Conservation (phyloP, 2,113 vertebrate genomes). For the Natator depressus region DNA sequence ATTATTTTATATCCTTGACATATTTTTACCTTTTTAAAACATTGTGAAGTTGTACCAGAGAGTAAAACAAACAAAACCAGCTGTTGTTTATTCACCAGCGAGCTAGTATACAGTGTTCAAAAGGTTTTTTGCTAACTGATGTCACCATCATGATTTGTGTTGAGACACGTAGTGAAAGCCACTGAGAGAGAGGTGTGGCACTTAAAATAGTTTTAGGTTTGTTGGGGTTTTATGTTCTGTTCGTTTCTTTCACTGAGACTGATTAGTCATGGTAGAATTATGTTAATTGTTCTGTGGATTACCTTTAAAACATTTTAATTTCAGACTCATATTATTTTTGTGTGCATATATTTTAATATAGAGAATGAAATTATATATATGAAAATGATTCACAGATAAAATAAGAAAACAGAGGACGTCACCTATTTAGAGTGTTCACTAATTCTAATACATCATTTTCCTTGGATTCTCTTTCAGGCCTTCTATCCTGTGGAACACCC, state of each 20-base stretch:
- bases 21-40: neutral
- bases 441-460: neutral
- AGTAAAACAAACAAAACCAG: neutral
- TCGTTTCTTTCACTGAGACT: neutral
- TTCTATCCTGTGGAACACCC: constrained; percentile 89
- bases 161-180: neutral
- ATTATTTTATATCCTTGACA: neutral
- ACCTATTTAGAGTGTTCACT: neutral
- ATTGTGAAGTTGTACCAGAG: neutral
- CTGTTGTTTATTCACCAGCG: neutral
- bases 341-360: neutral
- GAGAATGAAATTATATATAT: neutral
- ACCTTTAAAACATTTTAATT: neutral
- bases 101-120: neutral
- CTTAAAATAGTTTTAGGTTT: neutral
- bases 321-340: neutral
- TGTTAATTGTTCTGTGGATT: neutral
- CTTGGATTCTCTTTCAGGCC: constrained; percentile 80
- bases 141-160: neutral
- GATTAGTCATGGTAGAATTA: too few relatives aligned
- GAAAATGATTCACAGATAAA: neutral
- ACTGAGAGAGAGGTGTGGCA: neutral
- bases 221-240: neutral
- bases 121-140: neutral
- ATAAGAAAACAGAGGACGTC: neutral